phyloP scores from a whole-genome alignment of 2,888 invertebrate genomes.

The Chloroclystis v-ata region DNA sequence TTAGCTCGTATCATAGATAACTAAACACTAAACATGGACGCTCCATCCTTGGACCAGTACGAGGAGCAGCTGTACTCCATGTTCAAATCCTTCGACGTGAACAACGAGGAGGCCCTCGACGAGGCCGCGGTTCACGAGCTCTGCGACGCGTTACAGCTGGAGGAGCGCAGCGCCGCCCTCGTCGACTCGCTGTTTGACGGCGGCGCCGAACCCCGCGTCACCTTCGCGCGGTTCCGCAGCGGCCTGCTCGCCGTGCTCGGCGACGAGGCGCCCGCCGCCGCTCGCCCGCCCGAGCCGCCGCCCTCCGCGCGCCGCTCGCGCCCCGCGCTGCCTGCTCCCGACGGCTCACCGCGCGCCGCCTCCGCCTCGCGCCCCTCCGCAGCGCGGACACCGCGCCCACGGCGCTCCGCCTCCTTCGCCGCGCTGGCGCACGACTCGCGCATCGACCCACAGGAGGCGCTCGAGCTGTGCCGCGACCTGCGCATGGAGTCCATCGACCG shows the following conservation, averaged over 20 bases:
- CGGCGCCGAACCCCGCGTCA: conserved; percentile 65
- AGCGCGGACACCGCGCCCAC: conserved; percentile 42
- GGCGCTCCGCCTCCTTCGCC: conserved; percentile 52
- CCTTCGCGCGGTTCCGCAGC: conserved; percentile 87
- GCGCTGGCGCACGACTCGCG: conserved; percentile 53
- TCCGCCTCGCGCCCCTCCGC: conserved; percentile 56
- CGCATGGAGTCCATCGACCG: conserved; percentile 60
- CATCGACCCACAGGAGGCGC: conserved; percentile 54
- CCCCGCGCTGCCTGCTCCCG: conserved; percentile 60
- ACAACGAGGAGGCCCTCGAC: conserved; percentile 83
- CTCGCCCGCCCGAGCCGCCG: conserved; percentile 80
- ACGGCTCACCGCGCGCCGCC: conserved; percentile 46
- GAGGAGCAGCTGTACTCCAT: conserved; percentile 89
- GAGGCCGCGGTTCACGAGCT: conserved; percentile 81
- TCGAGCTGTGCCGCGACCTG: conserved; percentile 57
- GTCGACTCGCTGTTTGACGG: conserved; percentile 75
- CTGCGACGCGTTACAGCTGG: conserved; percentile 87
- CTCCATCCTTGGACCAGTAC: conserved; percentile 82
- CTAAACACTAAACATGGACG: conserved; percentile 57
- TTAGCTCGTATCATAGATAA: too few species aligned
- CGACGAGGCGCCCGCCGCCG: conserved; percentile 60
- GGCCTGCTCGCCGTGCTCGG: conserved; percentile 84
- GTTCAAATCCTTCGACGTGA: conserved; percentile 87
- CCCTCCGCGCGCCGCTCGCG: conserved; percentile 83
- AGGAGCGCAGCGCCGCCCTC: conserved; percentile 82